phyloP scores from a whole-genome alignment of 2,113 vertebrate species.

The Telmatochromis brachygnathus region DNA sequence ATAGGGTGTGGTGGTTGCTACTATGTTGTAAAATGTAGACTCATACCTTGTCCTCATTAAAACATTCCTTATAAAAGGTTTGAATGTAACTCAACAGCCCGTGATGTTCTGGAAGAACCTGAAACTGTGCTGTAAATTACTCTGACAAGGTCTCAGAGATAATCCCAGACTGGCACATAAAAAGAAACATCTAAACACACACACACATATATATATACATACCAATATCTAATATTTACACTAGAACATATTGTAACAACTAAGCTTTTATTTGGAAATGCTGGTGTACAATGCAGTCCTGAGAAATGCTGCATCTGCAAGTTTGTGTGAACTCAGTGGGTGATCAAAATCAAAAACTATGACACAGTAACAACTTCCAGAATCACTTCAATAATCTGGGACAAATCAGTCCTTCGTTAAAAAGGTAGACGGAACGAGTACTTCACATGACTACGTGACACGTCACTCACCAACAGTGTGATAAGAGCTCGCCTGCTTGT shows the following conservation, averaged over 20 bases:
- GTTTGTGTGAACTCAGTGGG: background rate
- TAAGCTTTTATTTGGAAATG: background rate
- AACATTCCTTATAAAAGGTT: background rate
- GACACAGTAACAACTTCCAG: background rate
- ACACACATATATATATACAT: rapidly evolving
- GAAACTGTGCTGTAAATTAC: background rate
- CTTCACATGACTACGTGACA: background rate
- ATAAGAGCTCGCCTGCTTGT: background rate
- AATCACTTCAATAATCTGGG: background rate
- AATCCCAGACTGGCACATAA: background rate
- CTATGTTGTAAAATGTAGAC: background rate
- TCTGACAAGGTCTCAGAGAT: background rate
- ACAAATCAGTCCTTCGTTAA: background rate
- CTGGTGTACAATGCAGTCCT: background rate
- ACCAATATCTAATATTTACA: background rate
- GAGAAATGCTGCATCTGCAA: background rate
- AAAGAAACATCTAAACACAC: background rate
- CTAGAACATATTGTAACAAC: background rate
- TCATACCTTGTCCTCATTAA: background rate
- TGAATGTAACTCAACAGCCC: background rate
- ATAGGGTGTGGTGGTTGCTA: background rate
- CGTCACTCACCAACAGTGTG: background rate
- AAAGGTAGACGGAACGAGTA: background rate
- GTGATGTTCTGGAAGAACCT: background rate
- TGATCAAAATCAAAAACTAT: background rate